Evolutionary conservation across 2,888 invertebrate species (phyloP), one percentile per base, ranked within the genome.

Genomic region (Ptychoptera contaminata): DNA sequence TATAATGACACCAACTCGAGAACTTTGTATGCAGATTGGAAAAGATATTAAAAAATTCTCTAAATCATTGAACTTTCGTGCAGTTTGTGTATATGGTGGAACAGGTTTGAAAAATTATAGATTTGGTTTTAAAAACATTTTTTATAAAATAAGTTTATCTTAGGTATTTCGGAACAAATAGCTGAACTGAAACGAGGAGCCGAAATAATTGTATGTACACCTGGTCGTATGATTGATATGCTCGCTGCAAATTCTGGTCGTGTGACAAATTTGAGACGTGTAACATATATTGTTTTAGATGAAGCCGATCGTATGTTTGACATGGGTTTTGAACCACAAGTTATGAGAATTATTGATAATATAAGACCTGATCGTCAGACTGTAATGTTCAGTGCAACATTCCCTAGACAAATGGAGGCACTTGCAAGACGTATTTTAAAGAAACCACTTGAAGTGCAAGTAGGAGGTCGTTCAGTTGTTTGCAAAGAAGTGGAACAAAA

Each of bases 281-380:
- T 94, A 36, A 97, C 97, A 0, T 99, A 96, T 60, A 80, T 98
- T 37, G 98, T 99, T 1, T 67, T 99, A 34, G 98, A 99, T 63
- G 98, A 99, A 67, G 98, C 98, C 0, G 98, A 99, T 65, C 73
- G 98, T 37, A 98, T 98, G 98, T 98, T 98, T 62, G 98, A 99
- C 62, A 96, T 98, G 94, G 96, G 96, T 14, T 99, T 98, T 61
- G 98, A 98, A 47, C 65, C 65, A 16, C 65, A 66, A 50, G 92
- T 92, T 6, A 96, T 93, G 91, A 77, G 92, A 54, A 96, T 99
- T 45, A 85, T 98, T 53, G 96, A 97, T 62, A 96, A 96, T 62
- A 84, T 97, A 1, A 73, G 96, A 23, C 96, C 96, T 0, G 97
- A 98, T 63, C 68, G 96, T 41, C 97, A 99, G 67, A 96, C 96